These are phyloP conservation scores for Myotis brandtii DNA, from an alignment of 2,113 vertebrate genomes.

Conservation along the genomic window DNA sequence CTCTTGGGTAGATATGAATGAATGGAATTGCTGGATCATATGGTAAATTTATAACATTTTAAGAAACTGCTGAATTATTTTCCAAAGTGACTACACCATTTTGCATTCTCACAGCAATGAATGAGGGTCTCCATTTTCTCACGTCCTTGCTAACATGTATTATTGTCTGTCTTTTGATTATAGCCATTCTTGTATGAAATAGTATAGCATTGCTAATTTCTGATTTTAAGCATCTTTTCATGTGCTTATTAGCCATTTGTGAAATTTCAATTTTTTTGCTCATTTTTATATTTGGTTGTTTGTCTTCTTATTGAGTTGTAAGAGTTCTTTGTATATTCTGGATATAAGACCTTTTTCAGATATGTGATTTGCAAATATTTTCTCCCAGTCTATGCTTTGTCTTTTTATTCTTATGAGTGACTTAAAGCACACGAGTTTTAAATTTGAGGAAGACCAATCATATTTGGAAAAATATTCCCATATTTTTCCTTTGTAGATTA, in stretches of 20 bases:
- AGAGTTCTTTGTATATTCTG: slow-evolving; percentile 29
- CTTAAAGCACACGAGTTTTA: not conserved
- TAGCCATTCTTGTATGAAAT: not conserved
- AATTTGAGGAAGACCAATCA: not conserved
- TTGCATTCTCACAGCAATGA: not conserved
- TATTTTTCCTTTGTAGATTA: slow-evolving; percentile 13
- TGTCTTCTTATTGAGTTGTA: not conserved
- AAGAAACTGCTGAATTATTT: slow-evolving; percentile 8
- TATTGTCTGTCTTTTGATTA: not conserved
- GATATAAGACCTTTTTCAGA: not conserved
- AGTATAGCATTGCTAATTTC: not conserved
- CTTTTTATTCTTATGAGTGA: not conserved
- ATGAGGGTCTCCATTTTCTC: not conserved
- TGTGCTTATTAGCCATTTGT: not conserved
- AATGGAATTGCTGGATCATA: slow-evolving; percentile 7
- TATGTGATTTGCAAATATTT: not conserved
- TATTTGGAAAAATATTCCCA: too few species aligned
- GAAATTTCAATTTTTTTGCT: slow-evolving; percentile 2
- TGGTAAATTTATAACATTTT: slow-evolving; percentile 34
- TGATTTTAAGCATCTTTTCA: not conserved
- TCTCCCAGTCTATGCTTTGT: not conserved
- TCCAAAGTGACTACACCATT: slow-evolving; percentile 6
- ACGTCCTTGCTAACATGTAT: not conserved
- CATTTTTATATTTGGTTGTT: slow-evolving; percentile 11
- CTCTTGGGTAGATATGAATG: not conserved